Percentiles rank a stretch among this genome's conserved stretches.
Conservation (phyloP, 2,888 invertebrate genomes). For the Stramonita haemastoma region DNA sequence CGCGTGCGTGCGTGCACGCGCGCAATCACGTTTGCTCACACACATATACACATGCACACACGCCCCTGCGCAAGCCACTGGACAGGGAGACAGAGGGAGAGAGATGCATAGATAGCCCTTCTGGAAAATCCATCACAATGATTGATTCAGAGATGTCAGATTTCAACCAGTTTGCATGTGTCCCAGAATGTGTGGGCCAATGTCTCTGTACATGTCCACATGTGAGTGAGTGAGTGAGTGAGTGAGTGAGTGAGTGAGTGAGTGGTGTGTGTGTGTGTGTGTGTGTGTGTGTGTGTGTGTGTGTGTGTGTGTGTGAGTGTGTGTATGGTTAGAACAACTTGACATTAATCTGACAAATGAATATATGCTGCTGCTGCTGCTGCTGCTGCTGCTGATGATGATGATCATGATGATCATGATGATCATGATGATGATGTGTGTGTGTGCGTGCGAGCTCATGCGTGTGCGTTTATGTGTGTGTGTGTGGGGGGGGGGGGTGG, state of each 20-base stretch:
- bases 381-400: background rate
- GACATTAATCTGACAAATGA: background rate
- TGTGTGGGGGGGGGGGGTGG: no score
- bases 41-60: background rate
- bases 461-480: no score
- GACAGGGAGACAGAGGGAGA: conserved; percentile 10
- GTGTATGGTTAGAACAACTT: no score
- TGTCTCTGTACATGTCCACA: background rate
- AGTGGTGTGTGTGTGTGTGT: background rate
- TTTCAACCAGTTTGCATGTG: background rate
- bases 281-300: background rate
- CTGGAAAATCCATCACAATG: background rate
- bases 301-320: background rate
- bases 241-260: no score
- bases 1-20: no score
- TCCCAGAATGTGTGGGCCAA: no score
- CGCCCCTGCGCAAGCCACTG: background rate
- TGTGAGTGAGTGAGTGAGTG: background rate
- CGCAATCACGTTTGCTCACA: no score
- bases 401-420: no score
- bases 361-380: background rate
- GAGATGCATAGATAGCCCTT: conserved; percentile 11
- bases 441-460: no score
- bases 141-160: background rate
- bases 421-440: no score